Base-by-base conservation (phyloP, 2,113 vertebrate species). In the Lepisosteus osseus region DNA sequence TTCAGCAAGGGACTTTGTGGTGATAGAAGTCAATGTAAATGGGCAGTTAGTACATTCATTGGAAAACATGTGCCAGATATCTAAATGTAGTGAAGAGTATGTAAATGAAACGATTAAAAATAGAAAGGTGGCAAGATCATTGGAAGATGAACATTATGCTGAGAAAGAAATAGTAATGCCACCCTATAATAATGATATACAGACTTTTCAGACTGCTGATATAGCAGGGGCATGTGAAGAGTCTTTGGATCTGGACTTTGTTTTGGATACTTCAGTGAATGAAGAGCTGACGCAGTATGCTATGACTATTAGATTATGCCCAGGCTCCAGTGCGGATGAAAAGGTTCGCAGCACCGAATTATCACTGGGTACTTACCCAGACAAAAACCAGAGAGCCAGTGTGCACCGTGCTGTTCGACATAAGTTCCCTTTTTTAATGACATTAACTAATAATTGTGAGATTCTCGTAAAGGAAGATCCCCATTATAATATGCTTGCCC, bases 401-500 rank as follows among this genome's bases (percentile, higher is more conserved):
- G 80, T 99, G 29, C 97, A 99, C 76, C 84, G 91, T 17, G 91
- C 92, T 0, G 70, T 99, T 6, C 87, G 95, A 9, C 93, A 95
- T 78, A 86, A 81, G 69, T 99, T 93, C 83, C 96, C 97, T 17
- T 96, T 95, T 74, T 88, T 99, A 61, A 83, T 94, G 83, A 98
- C 96, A 0, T 70, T 90, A 74, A 96, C 95, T 8, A 93, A 85
- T 74, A 91, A 83, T 73, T 85, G 73, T 0, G 95, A 97, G 83
- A 93, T 99, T 78, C 70, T 90, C 55, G 95, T 96, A 11, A 92
- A 87, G 81, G 93, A 91, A 73, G 95, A 97, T 69, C 87, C 86
- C 0, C 92, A 93, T 74, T 98, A 94, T 86, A 88, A 88, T 68
- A 93, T 95, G 71, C 94, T 99, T 7, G 84, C 93, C 59, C 77